Conservation (phyloP, 2,113 vertebrate species). For the Phycodurus eques region DNA sequence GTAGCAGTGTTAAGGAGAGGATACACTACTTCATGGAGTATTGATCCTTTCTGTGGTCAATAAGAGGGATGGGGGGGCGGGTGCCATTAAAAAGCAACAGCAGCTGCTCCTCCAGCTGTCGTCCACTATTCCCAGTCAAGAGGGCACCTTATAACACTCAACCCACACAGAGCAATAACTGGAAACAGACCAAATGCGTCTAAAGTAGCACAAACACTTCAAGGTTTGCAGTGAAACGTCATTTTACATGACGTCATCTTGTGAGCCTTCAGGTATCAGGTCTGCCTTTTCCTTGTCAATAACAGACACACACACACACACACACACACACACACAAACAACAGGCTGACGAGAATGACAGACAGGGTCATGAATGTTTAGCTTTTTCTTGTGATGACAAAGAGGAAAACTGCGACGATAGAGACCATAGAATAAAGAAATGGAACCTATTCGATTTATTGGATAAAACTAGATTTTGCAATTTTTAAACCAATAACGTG, state of each 20-base stretch:
- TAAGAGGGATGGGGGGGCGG: slow-evolving; percentile 27
- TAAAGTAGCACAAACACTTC: too few relatives aligned
- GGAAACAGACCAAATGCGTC: too few relatives aligned
- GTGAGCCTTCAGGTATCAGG: too few relatives aligned
- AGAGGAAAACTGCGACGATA: background rate
- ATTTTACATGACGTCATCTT: too few relatives aligned
- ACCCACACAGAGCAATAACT: background rate
- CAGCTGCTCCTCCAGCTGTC: slow-evolving; percentile 38
- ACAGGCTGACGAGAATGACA: too few relatives aligned
- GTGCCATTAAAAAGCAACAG: slow-evolving; percentile 32
- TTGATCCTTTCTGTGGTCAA: slow-evolving; percentile 49
- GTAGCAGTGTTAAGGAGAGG: slow-evolving; percentile 6
- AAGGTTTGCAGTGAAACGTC: too few relatives aligned
- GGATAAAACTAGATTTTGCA: too few relatives aligned
- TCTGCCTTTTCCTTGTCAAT: too few relatives aligned
- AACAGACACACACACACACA: too few relatives aligned
- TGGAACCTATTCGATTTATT: background rate
- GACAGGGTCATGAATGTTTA: background rate
- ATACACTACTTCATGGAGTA: slow-evolving; percentile 28
- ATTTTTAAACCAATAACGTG: too few relatives aligned
- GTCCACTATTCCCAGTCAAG: slow-evolving; percentile 24
- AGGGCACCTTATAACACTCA: slow-evolving; percentile 25
- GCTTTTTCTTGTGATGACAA: background rate
- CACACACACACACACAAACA: too few relatives aligned
- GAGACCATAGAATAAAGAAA: background rate